Evolutionary conservation across 2,888 invertebrate genomes (phyloP).

Genomic region (Diabrotica balteata): DNA sequence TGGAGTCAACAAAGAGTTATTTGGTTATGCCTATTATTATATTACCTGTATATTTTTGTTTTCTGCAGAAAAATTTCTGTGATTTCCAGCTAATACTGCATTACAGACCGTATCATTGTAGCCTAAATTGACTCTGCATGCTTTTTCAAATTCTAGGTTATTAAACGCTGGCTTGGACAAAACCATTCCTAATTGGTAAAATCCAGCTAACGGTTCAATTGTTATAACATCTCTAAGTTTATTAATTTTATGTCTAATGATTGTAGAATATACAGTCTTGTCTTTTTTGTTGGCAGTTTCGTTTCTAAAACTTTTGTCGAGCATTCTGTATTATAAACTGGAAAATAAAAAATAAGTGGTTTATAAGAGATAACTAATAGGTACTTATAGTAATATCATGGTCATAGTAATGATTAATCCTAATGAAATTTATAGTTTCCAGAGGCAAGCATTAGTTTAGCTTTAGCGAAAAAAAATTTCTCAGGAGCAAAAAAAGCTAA

Average conservation of each 20-base stretch:
- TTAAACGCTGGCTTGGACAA: conserved; percentile 60
- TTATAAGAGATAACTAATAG: too few species aligned
- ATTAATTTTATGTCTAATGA: conserved; percentile 36
- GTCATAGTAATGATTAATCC: too few species aligned
- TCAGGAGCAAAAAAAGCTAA: too few species aligned
- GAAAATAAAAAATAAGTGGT: too few species aligned
- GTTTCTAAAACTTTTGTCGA: too few species aligned
- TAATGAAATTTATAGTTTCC: too few species aligned
- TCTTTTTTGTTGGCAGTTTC: background rate
- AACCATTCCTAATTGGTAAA: conserved; percentile 51
- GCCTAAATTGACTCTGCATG: conserved; percentile 64
- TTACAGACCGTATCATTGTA: conserved; percentile 63
- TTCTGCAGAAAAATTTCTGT: conserved; percentile 54
- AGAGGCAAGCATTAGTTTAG: too few species aligned
- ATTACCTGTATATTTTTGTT: conserved; percentile 59
- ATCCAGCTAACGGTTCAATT: conserved; percentile 54
- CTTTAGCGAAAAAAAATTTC: too few species aligned
- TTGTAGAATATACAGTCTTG: conserved; percentile 2
- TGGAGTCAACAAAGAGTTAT: too few species aligned
- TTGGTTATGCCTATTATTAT: background rate
- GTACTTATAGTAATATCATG: too few species aligned
- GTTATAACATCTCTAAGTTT: conserved; percentile 49
- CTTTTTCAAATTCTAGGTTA: conserved; percentile 66
- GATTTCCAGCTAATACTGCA: conserved; percentile 54
- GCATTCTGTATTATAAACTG: too few species aligned